Evolutionary conservation across 1,140 invertebrate species (phyloP), one percentile per base, ranked within the genome.

Genomic region (Neotoxoptera formosana): DNA sequence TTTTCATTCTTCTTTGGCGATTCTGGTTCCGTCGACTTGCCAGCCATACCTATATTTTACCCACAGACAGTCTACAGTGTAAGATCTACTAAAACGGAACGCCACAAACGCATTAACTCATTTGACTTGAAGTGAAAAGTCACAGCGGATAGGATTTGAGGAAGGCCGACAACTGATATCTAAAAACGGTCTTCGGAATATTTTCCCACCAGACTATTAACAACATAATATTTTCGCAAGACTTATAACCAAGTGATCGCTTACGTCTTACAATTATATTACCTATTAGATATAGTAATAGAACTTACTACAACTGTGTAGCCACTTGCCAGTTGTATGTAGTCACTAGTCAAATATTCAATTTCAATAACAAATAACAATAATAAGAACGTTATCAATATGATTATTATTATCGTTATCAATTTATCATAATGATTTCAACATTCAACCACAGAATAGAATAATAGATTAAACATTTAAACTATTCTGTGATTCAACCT

Each of bases 1-100:
- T 93, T 84, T n/a, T 93, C 91, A 25, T 41, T 91, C 51, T 76
- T 91, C n/a, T 83, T 91, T 14, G 67, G 60, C 9, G 47, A 91
- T 81, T 81, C 67, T 9, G 45, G 30, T 36, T 84, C 81, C n/a
- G 20, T 53, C 20, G 81, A 84, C 30, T 93, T 84, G 48, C 34
- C 84, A 30, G 81, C 91, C 91, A 93, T 93, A 11, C 23, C 84
- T 87, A 45, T 83, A 36, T 41, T 41, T 41, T 41, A 83, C 60
- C 4, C 14, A 76, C 14, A 4, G 60, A 67, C 30, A 17, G 47
- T 51, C 20, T 30, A 86, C 41, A 47, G 30, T 76, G 2, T n/a
- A n/a, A n/a, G 41, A 56, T 87, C 45, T 89, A 53, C 34, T 53
- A 89, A 36, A 89, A 89, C 20, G 21, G 47, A 51, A 34, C 7